These are phyloP conservation scores for Heteronetta atricapilla DNA, from an alignment of 2,113 vertebrate genomes.

Conservation along the genomic window DNA sequence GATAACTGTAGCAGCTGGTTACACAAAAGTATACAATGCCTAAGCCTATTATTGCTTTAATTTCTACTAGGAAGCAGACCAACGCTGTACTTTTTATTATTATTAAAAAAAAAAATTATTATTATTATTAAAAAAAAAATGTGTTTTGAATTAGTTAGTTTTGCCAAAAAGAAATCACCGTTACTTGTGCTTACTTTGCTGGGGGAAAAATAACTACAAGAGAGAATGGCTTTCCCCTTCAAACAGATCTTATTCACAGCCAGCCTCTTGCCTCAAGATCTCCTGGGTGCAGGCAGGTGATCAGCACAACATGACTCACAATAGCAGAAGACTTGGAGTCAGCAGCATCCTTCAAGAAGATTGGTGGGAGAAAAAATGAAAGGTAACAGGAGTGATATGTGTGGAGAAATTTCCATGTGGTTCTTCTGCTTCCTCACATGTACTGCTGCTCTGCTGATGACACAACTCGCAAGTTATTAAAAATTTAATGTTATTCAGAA, in stretches of 20 bases:
- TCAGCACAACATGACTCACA: not conserved
- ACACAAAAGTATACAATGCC: not conserved
- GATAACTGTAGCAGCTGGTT: not conserved
- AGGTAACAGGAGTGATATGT: not conserved
- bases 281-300: not conserved
- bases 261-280: not conserved
- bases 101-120: not conserved
- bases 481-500: slow-evolving; percentile 49
- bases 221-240: not conserved
- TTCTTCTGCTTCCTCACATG: slow-evolving; percentile 24
- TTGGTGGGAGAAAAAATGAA: not conserved
- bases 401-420: slow-evolving; percentile 2
- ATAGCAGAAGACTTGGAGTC: slow-evolving; percentile 20
- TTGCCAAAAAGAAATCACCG: not conserved
- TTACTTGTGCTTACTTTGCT: not conserved
- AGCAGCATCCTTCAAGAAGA: slow-evolving; percentile 37
- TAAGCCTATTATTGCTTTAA: not conserved
- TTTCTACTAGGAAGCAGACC: not conserved
- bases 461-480: slow-evolving; percentile 58
- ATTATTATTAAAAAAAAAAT: not conserved
- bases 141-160: not conserved
- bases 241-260: not conserved
- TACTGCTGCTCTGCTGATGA: slow-evolving; percentile 44
- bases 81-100: not conserved
- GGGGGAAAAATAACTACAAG: not conserved